These are phyloP conservation scores for Thymallus thymallus DNA, from an alignment of 2,113 vertebrate genomes.

Conservation along the genomic window DNA sequence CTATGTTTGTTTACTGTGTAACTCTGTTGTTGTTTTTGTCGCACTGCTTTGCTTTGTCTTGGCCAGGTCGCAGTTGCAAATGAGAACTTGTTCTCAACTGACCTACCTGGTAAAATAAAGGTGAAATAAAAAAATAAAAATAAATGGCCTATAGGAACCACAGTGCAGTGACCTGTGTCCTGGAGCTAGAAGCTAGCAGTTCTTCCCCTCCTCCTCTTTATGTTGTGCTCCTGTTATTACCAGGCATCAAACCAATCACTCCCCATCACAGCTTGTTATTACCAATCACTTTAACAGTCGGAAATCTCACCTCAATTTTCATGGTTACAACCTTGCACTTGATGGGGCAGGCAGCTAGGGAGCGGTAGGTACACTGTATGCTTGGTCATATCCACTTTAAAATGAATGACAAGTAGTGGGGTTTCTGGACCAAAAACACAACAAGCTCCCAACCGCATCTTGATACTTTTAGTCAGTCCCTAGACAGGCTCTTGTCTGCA, in stretches of 20 bases:
- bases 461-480: no score
- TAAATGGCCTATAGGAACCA: no score
- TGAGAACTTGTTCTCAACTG: no score
- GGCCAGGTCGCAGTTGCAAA: no score
- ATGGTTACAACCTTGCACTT: neutral
- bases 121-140: no score
- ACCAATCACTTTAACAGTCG: neutral
- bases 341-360: neutral
- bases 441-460: neutral
- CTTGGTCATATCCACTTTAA: slow-evolving; percentile 1
- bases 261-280: neutral
- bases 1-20: no score
- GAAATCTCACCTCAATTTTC: neutral
- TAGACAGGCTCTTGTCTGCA: neutral
- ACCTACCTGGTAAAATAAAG: no score
- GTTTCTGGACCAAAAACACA: slow-evolving; percentile 18
- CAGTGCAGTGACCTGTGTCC: no score
- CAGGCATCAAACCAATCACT: neutral
- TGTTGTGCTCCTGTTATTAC: no score
- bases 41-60: no score
- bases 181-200: neutral
- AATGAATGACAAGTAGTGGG: slow-evolving; percentile 5
- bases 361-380: neutral
- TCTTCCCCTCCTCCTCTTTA: no score
- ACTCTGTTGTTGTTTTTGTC: no score